Base-by-base conservation (phyloP, 1,140 invertebrate species). In the Uloborus diversus region DNA sequence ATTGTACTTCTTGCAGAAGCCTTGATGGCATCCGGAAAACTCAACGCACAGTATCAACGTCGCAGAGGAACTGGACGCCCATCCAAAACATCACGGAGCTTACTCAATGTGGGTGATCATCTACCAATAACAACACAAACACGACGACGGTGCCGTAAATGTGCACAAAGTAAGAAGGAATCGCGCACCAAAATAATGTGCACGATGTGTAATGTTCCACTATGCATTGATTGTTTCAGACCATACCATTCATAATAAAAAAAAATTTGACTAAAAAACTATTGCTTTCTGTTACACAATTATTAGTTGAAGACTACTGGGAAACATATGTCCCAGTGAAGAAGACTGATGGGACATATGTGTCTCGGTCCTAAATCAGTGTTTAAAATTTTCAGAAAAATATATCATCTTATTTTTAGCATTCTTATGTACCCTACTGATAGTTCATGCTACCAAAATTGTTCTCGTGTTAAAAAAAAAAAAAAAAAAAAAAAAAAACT, bases 1-100 rank as follows among this genome's bases (percentile, higher is more conserved):
- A 23, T 83, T 42, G 73, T 82, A 35, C 57, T 27, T 23, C 65
- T 83, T 47, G 81, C 79, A 79, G 82, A 83, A 71, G 20, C 69
- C 14, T 53, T 83, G 66, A 64, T 83, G 61, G 49, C 71, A 59
- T 37, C 37, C 17, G 79, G 71, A 30, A 71, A 68, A 33, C n/a
- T 28, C 75, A 75, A 33, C 25, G 47, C 61, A n/a, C 42, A 73
- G 23, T 20, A 56, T 17, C 73, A 76, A 75, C 37, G 11, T 65
- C 51, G 47, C 27, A 53, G 27, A 68, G 80, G 27, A 25, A 61
- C 47, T 28, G 79, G 79, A 47, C 23, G 79, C 20, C 61, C 61
- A 56, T 70, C 82, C 73, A 82, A 81, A 81, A 32, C 20, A 68
- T 37, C 69, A 14, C 80, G 82, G 76, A 53, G 20, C 14, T 57